phyloP scores from a whole-genome alignment of 1,140 invertebrate species.

The Caenorhabditis inopinata region DNA sequence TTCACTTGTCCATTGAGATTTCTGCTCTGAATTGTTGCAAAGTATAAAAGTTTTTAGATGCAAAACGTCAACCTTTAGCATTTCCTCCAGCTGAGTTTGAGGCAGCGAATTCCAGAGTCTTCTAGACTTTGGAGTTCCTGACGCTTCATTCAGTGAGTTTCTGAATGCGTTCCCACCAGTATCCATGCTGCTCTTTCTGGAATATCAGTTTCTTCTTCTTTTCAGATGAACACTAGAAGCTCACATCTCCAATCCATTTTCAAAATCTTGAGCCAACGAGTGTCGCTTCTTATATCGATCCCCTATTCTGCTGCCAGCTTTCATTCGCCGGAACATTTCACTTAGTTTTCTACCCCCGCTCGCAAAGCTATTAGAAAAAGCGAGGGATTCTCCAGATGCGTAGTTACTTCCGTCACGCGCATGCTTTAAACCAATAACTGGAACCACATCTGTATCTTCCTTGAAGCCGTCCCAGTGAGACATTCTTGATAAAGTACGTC shows the following conservation, averaged over 20 bases:
- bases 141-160: not conserved
- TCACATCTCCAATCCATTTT: not conserved
- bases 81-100: conserved; percentile 8
- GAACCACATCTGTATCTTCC: not conserved
- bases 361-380: not conserved
- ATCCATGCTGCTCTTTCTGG: not conserved
- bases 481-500: not conserved
- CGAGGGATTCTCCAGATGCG: not conserved
- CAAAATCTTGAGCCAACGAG: conserved; percentile 1
- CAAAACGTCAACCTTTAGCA: not conserved
- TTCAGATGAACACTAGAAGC: not conserved
- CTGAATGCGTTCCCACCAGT: not conserved
- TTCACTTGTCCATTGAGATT: not conserved
- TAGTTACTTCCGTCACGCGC: not conserved
- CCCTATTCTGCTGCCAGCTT: not conserved
- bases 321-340: conserved; percentile 5
- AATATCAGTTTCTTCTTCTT: too few species aligned
- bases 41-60: not conserved
- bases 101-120: not conserved
- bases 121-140: not conserved
- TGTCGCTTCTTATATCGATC: not conserved
- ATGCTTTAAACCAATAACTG: not conserved
- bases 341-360: not conserved
- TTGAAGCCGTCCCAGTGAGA: not conserved
- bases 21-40: not conserved